Evolutionary conservation across 2,797 vertebrate species (phyloP), one percentile per base, ranked within the genome.

Genomic region (Staurois parvus): DNA sequence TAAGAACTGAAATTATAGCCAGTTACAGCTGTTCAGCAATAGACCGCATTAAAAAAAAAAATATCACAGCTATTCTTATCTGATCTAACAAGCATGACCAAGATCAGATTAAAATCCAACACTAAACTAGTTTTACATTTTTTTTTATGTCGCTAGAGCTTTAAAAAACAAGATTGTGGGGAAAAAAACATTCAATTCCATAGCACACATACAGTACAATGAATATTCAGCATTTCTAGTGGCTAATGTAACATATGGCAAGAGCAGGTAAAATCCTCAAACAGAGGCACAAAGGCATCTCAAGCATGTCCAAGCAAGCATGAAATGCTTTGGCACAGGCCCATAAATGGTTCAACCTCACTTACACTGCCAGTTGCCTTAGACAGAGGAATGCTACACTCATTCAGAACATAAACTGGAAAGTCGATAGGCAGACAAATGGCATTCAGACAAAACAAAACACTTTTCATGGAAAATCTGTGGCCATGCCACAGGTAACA

Each of bases 361-460:
- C 85, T 78, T 83, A 80, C 75, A 56, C 80, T 78, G 80, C 85
- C 75, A 86, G 74, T 86, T 86, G 85, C 85, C 67, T 78, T 68
- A 79, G 52, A 83, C 80, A 37, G 28, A 78, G 85, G 85, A 86
- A 86, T 86, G 80, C 78, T 83, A 68, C 80, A 72, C 56, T 19
- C 30, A 56, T 56, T 73, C n/a, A 32, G 79, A 83, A 83, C 76
- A 79, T 83, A 86, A 86, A 79, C 56, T 78, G 67, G 80, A 86
- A 83, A 86, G 59, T 72, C 34, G 85, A 86, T 86, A 83, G 85
- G 85, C 80, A 73, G 80, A 83, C 85, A 86, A 86, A 86, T 86
- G 85, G 80, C 68, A 72, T 86, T 83, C 75, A 86, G 85, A 83
- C 85, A 86, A 73, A 86, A 79, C 80, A 83, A 73, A 64, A 72